Base-by-base conservation (phyloP, 2,888 invertebrate genomes). In the Ochropacha duplaris region DNA sequence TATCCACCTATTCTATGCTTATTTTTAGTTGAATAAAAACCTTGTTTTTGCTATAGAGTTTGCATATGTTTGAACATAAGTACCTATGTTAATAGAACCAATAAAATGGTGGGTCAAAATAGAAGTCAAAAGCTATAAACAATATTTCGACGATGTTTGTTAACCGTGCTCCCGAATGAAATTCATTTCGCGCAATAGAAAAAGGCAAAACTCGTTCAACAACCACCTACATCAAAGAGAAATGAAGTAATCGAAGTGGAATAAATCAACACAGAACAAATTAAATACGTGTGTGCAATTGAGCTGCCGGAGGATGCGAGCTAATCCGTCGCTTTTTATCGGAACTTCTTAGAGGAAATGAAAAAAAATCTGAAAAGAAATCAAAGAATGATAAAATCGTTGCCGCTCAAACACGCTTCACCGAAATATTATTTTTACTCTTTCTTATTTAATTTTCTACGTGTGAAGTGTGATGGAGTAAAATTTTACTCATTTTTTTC, bases 201-300 rank as follows among this genome's bases (percentile, higher is more conserved):
- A 73, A 72, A 71, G 65, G 71, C 65, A 65, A 70, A 77, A 79
- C 76, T 65, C 74, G 71, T 68, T 79, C 74, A 70, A 69, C 61
- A 72, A 78, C 68, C 74, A 72, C 76, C 69, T 76, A 70, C 79
- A 69, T 84, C 81, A 85, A 84, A 85, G 76, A 75, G 78, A 74
- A 81, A 82, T 79, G 76, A 78, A 82, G 78, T 80, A 81, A 84
- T 85, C 79, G 80, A 79, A 80, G 78, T 71, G 80, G 79, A 86
- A 87, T 81, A 82, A 87, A 88, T 85, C 84, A 86, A 87, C 85
- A 81, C 74, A 72, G 81, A 84, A 81, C 78, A 85, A 86, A 88
- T 88, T 85, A 86, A 88, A 85, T 83, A 83, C 83, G 79, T 83
- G 79, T 85, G 79, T 79, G 76, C 79, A 78, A 84, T 83, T 79